phyloP scores from a whole-genome alignment of 2,113 vertebrate species.

The Hypomesus transpacificus region DNA sequence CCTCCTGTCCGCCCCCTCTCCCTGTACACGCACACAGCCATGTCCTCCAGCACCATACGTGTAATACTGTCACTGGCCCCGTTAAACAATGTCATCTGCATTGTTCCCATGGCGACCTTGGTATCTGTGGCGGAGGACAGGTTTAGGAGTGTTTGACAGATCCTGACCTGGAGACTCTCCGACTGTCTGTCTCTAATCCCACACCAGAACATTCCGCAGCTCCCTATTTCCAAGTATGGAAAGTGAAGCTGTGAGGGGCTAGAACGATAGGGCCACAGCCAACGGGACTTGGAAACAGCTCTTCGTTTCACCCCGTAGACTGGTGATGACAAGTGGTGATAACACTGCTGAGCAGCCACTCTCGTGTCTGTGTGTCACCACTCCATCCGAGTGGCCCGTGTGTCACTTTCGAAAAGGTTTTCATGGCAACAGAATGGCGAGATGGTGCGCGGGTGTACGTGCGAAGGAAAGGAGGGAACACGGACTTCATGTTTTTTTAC shows the following conservation, averaged over 20 bases:
- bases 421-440: too few relatives aligned
- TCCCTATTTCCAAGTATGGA: neutral
- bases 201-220: neutral
- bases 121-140: conserved; percentile 74
- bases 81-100: conserved; percentile 73
- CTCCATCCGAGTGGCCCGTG: too few relatives aligned
- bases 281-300: neutral
- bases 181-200: conserved; percentile 25
- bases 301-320: neutral
- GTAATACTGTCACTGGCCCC: conserved; percentile 83
- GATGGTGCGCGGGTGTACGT: too few relatives aligned
- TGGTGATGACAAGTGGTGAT: too few relatives aligned
- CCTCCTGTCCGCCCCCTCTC: conserved; percentile 74
- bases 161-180: conserved; percentile 21
- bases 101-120: conserved; percentile 66
- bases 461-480: too few relatives aligned
- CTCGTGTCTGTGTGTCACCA: too few relatives aligned
- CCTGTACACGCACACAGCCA: conserved; percentile 35
- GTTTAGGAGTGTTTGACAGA: conserved; percentile 81
- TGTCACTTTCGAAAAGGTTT: too few relatives aligned
- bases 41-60: conserved; percentile 51
- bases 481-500: too few relatives aligned
- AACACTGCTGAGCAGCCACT: too few relatives aligned
- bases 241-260: neutral
- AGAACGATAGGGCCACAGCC: neutral